phyloP scores from a whole-genome alignment of 2,113 vertebrate genomes.

The Uria aalge region DNA sequence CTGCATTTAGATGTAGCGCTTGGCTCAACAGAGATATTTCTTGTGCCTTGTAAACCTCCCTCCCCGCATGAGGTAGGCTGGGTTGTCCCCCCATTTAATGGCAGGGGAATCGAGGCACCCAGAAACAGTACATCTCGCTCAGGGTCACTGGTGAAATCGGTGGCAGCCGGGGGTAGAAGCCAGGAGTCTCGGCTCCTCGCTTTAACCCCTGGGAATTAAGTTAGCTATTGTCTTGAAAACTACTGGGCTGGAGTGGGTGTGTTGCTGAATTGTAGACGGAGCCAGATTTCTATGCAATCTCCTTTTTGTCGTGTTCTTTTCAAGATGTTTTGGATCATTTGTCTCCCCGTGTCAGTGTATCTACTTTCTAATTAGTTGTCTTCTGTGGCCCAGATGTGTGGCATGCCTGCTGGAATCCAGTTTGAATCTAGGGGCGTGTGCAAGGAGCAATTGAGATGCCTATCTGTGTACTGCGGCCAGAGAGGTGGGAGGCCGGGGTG shows the following conservation, averaged over 20 bases:
- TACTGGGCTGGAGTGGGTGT: neutral
- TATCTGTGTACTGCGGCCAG: neutral
- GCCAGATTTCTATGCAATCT: neutral
- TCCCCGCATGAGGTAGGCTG: neutral
- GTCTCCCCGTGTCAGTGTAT: neutral
- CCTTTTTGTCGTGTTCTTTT: neutral
- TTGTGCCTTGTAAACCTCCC: neutral
- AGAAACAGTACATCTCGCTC: neutral
- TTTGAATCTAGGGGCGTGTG: neutral
- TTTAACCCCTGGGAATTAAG: neutral
- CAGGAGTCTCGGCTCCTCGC: neutral
- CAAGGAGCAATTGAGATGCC: neutral
- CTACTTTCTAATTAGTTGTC: neutral
- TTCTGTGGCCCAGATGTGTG: neutral
- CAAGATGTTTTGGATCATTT: neutral
- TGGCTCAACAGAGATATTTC: neutral
- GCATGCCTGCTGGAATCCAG: neutral
- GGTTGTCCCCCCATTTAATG: neutral
- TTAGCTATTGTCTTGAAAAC: conserved; percentile 13
- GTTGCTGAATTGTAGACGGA: neutral
- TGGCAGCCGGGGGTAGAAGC: neutral
- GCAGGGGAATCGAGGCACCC: neutral
- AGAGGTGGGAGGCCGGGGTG: neutral
- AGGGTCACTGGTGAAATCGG: neutral
- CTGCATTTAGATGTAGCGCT: neutral